Evolutionary conservation across 2,113 vertebrate genomes (phyloP).

Genomic region (Forbesichthys papilliferus): DNA sequence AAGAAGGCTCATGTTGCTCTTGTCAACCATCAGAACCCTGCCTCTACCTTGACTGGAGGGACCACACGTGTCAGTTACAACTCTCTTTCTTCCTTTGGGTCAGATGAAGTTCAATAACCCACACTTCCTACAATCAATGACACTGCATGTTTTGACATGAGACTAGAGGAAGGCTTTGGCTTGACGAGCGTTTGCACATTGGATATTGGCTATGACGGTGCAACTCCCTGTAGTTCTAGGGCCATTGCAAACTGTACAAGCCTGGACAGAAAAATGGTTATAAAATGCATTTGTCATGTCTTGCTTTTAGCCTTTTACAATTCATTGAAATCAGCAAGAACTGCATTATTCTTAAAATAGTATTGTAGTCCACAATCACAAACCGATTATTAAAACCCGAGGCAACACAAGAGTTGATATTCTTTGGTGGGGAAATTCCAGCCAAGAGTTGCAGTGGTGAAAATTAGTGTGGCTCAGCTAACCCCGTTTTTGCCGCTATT

Average conservation of each 20-base stretch:
- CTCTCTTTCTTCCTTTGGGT: constrained; percentile 59
- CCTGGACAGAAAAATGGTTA: constrained; percentile 10
- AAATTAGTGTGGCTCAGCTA: constrained; percentile 32
- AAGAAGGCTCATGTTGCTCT: constrained; percentile 59
- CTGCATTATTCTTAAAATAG: not conserved
- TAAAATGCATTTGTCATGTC: constrained; percentile 5
- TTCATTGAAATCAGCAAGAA: too few species aligned
- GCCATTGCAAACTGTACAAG: not conserved
- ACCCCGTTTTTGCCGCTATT: constrained; percentile 21
- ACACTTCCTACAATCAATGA: constrained; percentile 48
- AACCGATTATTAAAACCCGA: constrained; percentile 34
- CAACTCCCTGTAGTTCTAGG: constrained; percentile 24
- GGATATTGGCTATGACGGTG: constrained; percentile 30
- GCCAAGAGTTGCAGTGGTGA: constrained; percentile 53
- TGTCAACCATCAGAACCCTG: constrained; percentile 53
- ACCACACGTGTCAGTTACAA: constrained; percentile 62
- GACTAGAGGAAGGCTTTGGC: constrained; percentile 43
- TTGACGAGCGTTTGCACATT: constrained; percentile 38
- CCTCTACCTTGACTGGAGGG: constrained; percentile 54
- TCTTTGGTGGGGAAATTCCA: constrained; percentile 47
- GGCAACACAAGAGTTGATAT: constrained; percentile 39
- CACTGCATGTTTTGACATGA: constrained; percentile 60
- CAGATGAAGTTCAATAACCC: constrained; percentile 72
- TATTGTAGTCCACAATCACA: not conserved
- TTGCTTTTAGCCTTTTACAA: too few species aligned